phyloP scores from a whole-genome alignment of 92 coral and sea anemone species.

The Bergia puertoricense region DNA sequence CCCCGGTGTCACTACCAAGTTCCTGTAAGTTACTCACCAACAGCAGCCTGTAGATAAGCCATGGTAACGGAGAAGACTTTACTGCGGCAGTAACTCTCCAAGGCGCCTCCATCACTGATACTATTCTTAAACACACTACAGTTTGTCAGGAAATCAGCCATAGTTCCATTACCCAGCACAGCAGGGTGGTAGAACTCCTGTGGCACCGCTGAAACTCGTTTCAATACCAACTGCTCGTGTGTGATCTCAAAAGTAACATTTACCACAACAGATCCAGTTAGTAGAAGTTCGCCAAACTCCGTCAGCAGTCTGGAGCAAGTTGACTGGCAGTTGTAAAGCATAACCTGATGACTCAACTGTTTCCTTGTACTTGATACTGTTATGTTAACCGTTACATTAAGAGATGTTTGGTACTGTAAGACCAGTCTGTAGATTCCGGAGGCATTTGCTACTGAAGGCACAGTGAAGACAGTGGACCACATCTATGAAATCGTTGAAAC shows the following conservation, averaged over 20 bases:
- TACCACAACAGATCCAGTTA: slow-evolving; percentile 59
- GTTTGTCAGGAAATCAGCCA: slow-evolving; percentile 65
- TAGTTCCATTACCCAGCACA: slow-evolving; percentile 52
- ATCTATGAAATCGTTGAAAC: background rate
- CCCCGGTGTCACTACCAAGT: background rate
- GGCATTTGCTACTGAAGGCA: slow-evolving; percentile 10
- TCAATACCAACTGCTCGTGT: slow-evolving; percentile 41
- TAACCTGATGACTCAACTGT: background rate
- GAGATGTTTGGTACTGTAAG: slow-evolving; percentile 56
- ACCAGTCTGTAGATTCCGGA: slow-evolving; percentile 63
- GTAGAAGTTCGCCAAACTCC: slow-evolving; percentile 30
- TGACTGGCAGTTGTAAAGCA: slow-evolving; percentile 18
- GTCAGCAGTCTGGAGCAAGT: slow-evolving; percentile 2
- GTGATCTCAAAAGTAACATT: slow-evolving; percentile 55
- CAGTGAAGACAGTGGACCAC: slow-evolving; percentile 5
- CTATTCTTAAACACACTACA: slow-evolving; percentile 68
- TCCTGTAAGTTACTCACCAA: slow-evolving; percentile 52
- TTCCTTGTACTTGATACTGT: slow-evolving; percentile 29
- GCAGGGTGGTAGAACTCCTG: slow-evolving; percentile 71
- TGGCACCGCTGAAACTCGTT: slow-evolving; percentile 67
- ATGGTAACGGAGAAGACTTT: slow-evolving; percentile 72
- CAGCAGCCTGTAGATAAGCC: slow-evolving; percentile 72
- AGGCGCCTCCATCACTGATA: slow-evolving; percentile 34
- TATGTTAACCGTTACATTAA: slow-evolving; percentile 45
- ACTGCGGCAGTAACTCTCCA: slow-evolving; percentile 60